Evolutionary conservation across 1,140 invertebrate genomes (phyloP).

Genomic region (Bactericera cockerelli): DNA sequence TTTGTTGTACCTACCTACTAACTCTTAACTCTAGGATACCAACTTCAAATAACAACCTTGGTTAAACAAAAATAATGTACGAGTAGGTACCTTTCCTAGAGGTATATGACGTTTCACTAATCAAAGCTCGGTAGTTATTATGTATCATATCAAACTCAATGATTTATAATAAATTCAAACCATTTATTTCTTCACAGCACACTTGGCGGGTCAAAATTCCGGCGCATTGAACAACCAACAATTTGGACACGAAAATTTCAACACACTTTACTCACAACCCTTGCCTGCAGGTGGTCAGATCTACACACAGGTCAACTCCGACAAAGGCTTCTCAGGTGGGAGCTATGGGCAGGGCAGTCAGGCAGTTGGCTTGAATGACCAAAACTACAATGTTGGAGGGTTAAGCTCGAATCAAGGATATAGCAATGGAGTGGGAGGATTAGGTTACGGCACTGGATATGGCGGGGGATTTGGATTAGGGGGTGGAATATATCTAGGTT

Average conservation of each 20-base stretch:
- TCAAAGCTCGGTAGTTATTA: too few relatives aligned
- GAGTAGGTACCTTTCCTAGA: too few relatives aligned
- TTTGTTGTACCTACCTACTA: too few relatives aligned
- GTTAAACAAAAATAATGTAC: too few relatives aligned
- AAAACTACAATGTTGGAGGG: neutral
- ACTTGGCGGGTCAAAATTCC: neutral
- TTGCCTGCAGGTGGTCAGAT: neutral
- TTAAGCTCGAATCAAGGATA: neutral
- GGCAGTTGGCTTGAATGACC: neutral
- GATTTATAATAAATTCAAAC: too few relatives aligned
- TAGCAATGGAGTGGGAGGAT: neutral
- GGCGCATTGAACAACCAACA: neutral
- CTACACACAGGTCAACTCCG: neutral
- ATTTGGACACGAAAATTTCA: constrained; percentile 1
- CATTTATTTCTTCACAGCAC: too few relatives aligned
- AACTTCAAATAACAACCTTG: too few relatives aligned
- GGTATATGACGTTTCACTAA: too few relatives aligned
- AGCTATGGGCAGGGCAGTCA: neutral
- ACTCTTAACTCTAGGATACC: too few relatives aligned
- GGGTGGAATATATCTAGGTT: too few relatives aligned
- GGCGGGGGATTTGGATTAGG: neutral
- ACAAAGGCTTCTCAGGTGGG: neutral
- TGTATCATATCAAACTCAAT: too few relatives aligned
- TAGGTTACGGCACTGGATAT: neutral
- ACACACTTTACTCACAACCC: neutral